A percentile compares a stretch with the other conserved stretches of the same genome.
These are phyloP conservation scores for Eristalis pertinax DNA, from an alignment of 2,888 invertebrate species.

Conservation along the genomic window DNA sequence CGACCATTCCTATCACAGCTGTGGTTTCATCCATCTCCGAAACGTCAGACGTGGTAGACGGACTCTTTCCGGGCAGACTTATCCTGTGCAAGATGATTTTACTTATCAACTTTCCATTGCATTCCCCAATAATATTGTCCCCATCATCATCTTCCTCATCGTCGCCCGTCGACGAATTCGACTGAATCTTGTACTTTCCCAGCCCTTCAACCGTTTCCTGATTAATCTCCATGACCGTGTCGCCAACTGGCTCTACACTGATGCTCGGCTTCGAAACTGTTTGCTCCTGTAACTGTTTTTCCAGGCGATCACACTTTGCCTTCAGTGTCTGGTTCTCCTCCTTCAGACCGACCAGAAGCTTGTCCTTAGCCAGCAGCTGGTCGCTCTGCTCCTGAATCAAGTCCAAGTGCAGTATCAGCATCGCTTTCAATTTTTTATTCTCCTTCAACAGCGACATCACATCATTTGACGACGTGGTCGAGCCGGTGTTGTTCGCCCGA, in stretches of 20 bases:
- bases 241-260: slow-evolving; percentile 75
- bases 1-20: slow-evolving; percentile 54
- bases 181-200: slow-evolving; percentile 74
- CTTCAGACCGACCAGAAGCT: slow-evolving; percentile 86
- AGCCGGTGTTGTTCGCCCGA: slow-evolving; percentile 74
- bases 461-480: slow-evolving; percentile 69
- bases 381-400: slow-evolving; percentile 95
- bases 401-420: slow-evolving; percentile 91
- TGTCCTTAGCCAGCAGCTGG: slow-evolving; percentile 90
- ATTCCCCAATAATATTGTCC: slow-evolving; percentile 76
- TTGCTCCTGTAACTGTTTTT: slow-evolving; percentile 74
- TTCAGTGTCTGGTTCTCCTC: slow-evolving; percentile 91
- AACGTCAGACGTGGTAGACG: slow-evolving; percentile 65
- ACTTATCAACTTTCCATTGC: slow-evolving; percentile 78
- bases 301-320: slow-evolving; percentile 75
- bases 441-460: slow-evolving; percentile 79
- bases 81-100: slow-evolving; percentile 78
- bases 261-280: slow-evolving; percentile 73
- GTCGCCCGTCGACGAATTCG: slow-evolving; percentile 13
- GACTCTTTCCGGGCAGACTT: slow-evolving; percentile 68
- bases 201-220: slow-evolving; percentile 80
- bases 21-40: slow-evolving; percentile 70
- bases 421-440: slow-evolving; percentile 84
- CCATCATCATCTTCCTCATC: slow-evolving; percentile 39
- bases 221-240: slow-evolving; percentile 74